Base-by-base conservation (phyloP, 2,113 vertebrate species). In the Xenopus borealis region DNA sequence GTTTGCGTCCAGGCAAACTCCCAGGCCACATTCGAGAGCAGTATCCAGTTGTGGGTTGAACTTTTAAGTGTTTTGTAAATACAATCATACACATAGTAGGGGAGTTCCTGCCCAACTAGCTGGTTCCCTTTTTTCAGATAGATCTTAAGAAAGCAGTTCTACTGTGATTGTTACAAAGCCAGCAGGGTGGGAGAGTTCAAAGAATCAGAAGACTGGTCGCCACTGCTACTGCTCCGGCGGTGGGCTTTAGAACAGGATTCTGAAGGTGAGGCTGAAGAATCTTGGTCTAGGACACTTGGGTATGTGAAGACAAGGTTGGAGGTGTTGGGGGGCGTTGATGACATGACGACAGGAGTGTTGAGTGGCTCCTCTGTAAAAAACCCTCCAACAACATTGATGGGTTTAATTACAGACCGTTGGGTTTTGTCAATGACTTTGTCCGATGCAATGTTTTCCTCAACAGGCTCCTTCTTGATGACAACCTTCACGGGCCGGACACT, bases 231-330 rank as follows among this genome's bases (percentile, higher is more conserved):
- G 93, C 97, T 98, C 81, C 97, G 94, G 80, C 97, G 95, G 83
- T 99, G 97, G 74, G 97, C 97, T 90, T 98, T 99, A 86, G 97
- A 98, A 87, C 97, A 99, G 19, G 97, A 98, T 89, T 98, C 97
- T 0, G 97, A 98, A 3, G 97, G 95, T 3, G 96, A 95, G 0
- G 95, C 94, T 0, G 96, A 95, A 59, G 95, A 97, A 78, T 98
- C 97, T 27, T 96, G 94, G 88, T 98, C 96, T 88, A 98, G 88
- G 84, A 98, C 95, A 11, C 83, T 98, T 45, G 97, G 97, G 84
- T 98, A 99, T 85, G 95, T 99, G 89, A 99, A 99, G 87, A 99
- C 97, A 84, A 98, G 92, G 88, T 86, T 98, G 19, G 94, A 91
- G n/a, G 94, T 92, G 79, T 89, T 94, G 10, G 95, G 94, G 0